Percentiles rank a stretch among this genome's conserved stretches.
phyloP scores from a whole-genome alignment of 2,797 vertebrate genomes.

The Stomatorhinus walkeri region DNA sequence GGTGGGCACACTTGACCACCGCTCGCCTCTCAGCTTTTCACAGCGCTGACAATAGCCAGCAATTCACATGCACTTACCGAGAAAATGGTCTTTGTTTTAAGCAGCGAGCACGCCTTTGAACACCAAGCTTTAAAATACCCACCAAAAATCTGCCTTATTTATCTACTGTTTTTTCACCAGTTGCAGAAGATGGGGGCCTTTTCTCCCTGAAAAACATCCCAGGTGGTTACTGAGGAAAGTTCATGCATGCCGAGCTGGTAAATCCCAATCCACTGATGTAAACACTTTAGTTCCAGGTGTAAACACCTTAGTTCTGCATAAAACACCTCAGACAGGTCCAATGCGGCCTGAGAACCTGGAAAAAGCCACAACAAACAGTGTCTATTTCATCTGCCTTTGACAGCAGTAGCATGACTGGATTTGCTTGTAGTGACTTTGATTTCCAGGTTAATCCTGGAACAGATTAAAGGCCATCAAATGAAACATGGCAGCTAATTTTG shows the following conservation, averaged over 20 bases:
- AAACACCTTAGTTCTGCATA: not conserved
- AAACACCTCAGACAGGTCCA: not conserved
- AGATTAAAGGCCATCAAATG: not conserved
- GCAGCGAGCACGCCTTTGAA: not conserved
- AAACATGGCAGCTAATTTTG: not conserved
- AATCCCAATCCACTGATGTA: not conserved
- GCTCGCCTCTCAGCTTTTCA: constrained; percentile 1
- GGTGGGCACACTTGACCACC: not conserved
- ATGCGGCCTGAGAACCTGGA: not conserved
- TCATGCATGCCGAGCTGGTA: not conserved
- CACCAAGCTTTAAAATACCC: not conserved
- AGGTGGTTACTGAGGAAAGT: not conserved
- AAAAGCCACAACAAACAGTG: not conserved
- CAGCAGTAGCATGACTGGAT: not conserved
- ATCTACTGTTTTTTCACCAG: not conserved
- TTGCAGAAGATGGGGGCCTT: not conserved
- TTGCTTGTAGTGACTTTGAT: constrained; percentile 3
- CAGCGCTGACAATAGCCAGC: not conserved
- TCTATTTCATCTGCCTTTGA: not conserved
- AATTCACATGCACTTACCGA: not conserved
- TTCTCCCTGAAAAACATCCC: not conserved
- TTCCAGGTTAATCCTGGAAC: not conserved
- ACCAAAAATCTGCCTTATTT: not conserved
- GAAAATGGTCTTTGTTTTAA: constrained; percentile 5
- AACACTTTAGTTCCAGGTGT: not conserved